Evolutionary conservation across 1,140 invertebrate species (phyloP), one percentile per base, ranked within the genome.

Genomic region (Ostrea edulis): DNA sequence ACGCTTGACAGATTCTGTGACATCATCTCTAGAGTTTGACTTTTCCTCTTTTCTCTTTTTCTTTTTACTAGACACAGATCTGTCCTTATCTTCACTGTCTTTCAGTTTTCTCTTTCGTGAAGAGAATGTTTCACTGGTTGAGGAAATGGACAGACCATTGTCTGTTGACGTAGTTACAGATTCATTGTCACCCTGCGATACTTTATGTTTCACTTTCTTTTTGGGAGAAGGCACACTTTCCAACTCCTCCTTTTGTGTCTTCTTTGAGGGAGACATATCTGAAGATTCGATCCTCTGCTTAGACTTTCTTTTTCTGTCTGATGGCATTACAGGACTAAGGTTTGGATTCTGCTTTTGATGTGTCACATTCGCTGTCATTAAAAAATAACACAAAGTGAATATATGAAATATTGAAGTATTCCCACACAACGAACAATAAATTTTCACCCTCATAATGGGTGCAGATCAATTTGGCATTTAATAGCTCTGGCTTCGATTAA

Each of bases 241-340:
- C 5, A 25, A 11, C 29, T 71, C 68, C 11, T 25, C 68, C 35
- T 14, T 12, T 25, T 77, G 68, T 35, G 22, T 25, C 25, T 77
- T 77, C 68, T 29, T 17, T 14, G 68, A 77, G 68, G 68, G 68
- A 9, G 68, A 35, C 68, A 77, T 77, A 35, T 62, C 55, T 62
- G 17, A 17, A 62, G 55, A 62, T 62, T 62, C 20, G 14, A 20
- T 62, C 1, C n/a, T 17, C 14, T 20, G 25, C 68, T 77, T 77
- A 14, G 68, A 77, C 25, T 77, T 77, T 77, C 68, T 77, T 77
- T 77, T 77, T 25, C 12, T 77, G 29, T 25, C 25, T 29, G 68
- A 29, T 29, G 22, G 25, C 68, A 77, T 77, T 77, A 5, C 68
- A 29, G 25, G 25, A 77, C 12, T 11, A 29, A 0, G 68, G n/a